Conservation (phyloP, 2,888 invertebrate genomes). For the Chloroclystis v-ata region DNA sequence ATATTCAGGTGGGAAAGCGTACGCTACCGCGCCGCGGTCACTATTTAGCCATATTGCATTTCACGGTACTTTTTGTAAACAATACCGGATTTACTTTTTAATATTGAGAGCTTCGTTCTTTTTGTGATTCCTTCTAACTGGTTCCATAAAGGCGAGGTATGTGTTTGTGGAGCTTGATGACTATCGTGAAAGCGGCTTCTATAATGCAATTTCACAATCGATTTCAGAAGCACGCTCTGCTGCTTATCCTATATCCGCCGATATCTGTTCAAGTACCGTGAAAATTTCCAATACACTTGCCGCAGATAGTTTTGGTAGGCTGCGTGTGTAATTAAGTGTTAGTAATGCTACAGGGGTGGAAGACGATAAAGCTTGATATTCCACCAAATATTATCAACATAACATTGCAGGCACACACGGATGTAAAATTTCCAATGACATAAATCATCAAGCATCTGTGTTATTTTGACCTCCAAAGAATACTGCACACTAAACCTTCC, state of each 20-base stretch:
- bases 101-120: constrained; percentile 37
- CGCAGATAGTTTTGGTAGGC: constrained; percentile 47
- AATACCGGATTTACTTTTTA: constrained; percentile 55
- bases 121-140: constrained; percentile 18
- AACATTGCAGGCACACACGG: not conserved
- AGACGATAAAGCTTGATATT: constrained; percentile 43
- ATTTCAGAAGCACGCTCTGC: constrained; percentile 12
- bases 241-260: constrained; percentile 25
- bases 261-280: constrained; percentile 46
- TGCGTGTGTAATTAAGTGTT: constrained; percentile 47
- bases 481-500: constrained; percentile 31
- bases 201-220: constrained; percentile 11
- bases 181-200: not conserved
- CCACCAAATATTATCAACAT: not conserved
- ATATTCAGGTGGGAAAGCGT: constrained; percentile 76
- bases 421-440: not conserved
- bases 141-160: not conserved
- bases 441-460: too few species aligned
- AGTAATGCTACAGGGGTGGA: constrained; percentile 45
- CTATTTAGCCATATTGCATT: constrained; percentile 68
- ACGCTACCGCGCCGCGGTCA: constrained; percentile 74
- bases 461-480: constrained; percentile 3
- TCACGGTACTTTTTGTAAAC: constrained; percentile 65
- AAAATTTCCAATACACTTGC: constrained; percentile 61
- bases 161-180: not conserved